Percentiles rank a stretch among this genome's conserved stretches.
phyloP scores from a whole-genome alignment of 2,113 vertebrate genomes.

The Pipra filicauda region DNA sequence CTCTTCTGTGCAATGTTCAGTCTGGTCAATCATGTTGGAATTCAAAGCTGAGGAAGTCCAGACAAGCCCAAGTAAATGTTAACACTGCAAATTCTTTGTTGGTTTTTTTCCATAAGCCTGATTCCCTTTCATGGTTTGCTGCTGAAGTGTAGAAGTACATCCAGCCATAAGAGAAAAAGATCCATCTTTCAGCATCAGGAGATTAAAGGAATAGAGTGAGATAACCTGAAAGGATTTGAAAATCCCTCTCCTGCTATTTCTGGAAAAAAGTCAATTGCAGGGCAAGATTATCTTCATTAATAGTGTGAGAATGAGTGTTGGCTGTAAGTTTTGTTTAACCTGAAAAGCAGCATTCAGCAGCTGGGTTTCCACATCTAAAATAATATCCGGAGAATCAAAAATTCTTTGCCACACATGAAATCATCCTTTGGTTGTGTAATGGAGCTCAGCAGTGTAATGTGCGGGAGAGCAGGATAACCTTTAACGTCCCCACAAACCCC shows the following conservation, averaged over 20 bases:
- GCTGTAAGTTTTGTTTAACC: conserved; percentile 27
- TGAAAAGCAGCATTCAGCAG: conserved; percentile 9
- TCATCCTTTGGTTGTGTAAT: not conserved
- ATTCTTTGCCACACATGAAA: conserved; percentile 6
- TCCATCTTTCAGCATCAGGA: conserved; percentile 36
- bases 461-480: not conserved
- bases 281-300: conserved; percentile 60
- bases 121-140: conserved; percentile 41
- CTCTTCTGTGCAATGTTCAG: not conserved
- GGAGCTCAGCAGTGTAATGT: not conserved
- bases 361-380: conserved; percentile 18
- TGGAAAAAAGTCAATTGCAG: conserved; percentile 32
- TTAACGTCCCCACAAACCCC: not conserved
- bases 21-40: not conserved
- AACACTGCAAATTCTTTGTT: not conserved
- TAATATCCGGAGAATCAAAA: not conserved
- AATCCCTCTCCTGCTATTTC: conserved; percentile 54
- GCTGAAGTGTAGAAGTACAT: conserved; percentile 17
- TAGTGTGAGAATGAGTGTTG: conserved; percentile 26
- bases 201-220: conserved; percentile 50
- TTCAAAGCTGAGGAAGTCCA: not conserved
- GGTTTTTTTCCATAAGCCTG: not conserved
- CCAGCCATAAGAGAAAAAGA: conserved; percentile 20
- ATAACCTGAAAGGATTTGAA: conserved; percentile 58
- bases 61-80: conserved; percentile 13